Conservation (phyloP, 2,888 invertebrate genomes). For the Leptinotarsa peninsularis region DNA sequence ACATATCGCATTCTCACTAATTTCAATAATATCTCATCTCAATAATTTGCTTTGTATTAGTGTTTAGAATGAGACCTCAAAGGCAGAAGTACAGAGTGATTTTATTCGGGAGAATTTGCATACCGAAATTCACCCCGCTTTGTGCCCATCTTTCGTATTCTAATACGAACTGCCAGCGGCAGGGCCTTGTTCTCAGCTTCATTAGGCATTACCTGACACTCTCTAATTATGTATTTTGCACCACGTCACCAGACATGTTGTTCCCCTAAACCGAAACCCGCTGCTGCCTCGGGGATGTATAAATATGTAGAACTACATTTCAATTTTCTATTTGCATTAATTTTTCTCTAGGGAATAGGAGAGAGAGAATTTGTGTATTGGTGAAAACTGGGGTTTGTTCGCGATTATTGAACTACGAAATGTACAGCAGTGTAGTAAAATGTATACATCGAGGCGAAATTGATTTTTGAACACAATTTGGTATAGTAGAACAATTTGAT, state of each 20-base stretch:
- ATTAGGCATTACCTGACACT: slow-evolving; percentile 64
- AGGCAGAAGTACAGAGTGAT: slow-evolving; percentile 43
- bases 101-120: slow-evolving; percentile 53
- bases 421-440: neutral
- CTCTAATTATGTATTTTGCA: slow-evolving; percentile 65
- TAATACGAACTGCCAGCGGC: slow-evolving; percentile 51
- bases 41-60: slow-evolving; percentile 43
- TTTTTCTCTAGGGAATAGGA: slow-evolving; percentile 51
- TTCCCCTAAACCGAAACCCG: slow-evolving; percentile 24
- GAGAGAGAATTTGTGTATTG: slow-evolving; percentile 1
- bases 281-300: slow-evolving; percentile 50
- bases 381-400: slow-evolving; percentile 18
- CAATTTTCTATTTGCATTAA: slow-evolving; percentile 56
- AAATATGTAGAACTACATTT: slow-evolving; percentile 59
- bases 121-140: slow-evolving; percentile 49
- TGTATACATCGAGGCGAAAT: neutral
- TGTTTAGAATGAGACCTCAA: slow-evolving; percentile 40
- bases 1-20: neutral
- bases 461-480: slow-evolving; percentile 8
- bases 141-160: slow-evolving; percentile 49
- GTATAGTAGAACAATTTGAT: neutral
- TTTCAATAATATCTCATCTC: slow-evolving; percentile 23
- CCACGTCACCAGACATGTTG: slow-evolving; percentile 54
- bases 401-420: slow-evolving; percentile 1
- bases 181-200: slow-evolving; percentile 57